Base-by-base conservation (phyloP, 2,888 invertebrate genomes). In the Poecilobothrus nobilitatus region DNA sequence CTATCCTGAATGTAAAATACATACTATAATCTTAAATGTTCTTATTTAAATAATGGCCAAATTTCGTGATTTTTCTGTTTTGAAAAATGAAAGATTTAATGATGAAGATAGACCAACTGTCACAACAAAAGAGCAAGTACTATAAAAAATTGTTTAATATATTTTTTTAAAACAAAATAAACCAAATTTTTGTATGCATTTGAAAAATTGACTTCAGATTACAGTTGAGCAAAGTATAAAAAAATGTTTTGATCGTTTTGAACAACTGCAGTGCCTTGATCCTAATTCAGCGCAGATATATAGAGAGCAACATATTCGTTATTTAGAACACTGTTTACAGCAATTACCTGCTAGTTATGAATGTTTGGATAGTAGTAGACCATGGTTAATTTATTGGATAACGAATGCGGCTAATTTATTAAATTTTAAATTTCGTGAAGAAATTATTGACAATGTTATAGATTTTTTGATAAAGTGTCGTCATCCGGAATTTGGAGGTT, bases 321-420 rank as follows among this genome's bases (percentile, higher is more conserved):
- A 88, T 79, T 83, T 95, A 68, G 87, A 88, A 75, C 86, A 85
- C 74, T 90, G 89, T 76, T 78, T 95, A 33, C 84, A 83, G 65
- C 83, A 85, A 76, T 83, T 95, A 73, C 89, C 91, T 64, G 82
- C 84, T 70, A 85, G 86, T 71, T 94, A 93, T 78, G 88, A 90
- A 87, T 88, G 89, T 77, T 84, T 99, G 73, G 98, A 99, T 85
- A 92, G 95, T 12, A 97, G 97, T 80, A 88, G 97, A 75, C 90
- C 98, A 9, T 99, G 99, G 99, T 84, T 98, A 71, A 90, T 95
- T 76, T 99, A 97, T 79, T 99, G 99, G 99, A 94, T 94, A 72
- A 81, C 97, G 53, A 96, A 99, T 83, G 88, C 94, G 7, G 84
- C 98, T 61, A 89, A 92, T 79, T 83, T 97, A 72, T 81, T 95